Percentiles rank a stretch among this genome's conserved stretches.
Conservation (phyloP, 2,888 invertebrate species). For the Lymantria dispar region DNA sequence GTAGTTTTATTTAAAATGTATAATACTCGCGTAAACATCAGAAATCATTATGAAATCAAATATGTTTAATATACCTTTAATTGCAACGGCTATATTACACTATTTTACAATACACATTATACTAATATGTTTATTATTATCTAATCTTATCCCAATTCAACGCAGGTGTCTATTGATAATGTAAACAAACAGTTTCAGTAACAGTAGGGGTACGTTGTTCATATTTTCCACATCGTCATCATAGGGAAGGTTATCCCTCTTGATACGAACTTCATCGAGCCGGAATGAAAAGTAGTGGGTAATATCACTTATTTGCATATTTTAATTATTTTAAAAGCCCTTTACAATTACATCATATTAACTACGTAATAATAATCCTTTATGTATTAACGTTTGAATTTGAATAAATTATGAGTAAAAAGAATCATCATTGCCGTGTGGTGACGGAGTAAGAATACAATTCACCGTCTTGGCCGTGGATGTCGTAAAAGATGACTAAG, state of each 20-base stretch:
- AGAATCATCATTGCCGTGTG: no score
- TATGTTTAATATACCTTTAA: no score
- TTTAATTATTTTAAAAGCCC: conserved; percentile 69
- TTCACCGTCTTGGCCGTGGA: no score
- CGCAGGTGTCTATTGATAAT: conserved; percentile 26
- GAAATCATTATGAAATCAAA: no score
- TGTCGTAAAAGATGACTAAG: no score
- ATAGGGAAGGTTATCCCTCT: conserved; percentile 47
- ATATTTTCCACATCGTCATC: conserved; percentile 56
- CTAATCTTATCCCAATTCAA: not conserved
- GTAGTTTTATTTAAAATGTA: no score
- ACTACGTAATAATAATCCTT: no score
- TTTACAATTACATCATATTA: not conserved
- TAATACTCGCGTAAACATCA: no score
- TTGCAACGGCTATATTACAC: no score
- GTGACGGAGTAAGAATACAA: no score
- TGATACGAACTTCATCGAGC: conserved; percentile 59
- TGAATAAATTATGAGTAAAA: no score
- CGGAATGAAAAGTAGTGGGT: conserved; percentile 77
- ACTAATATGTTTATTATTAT: not conserved
- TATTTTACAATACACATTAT: not conserved
- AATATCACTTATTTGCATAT: conserved; percentile 78
- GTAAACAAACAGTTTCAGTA: conserved; percentile 33
- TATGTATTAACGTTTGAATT: no score
- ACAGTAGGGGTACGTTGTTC: conserved; percentile 20